Evolutionary conservation across 2,888 invertebrate genomes (phyloP), one percentile per base, ranked within the genome.

Genomic region (Cryptocephalus moraei): DNA sequence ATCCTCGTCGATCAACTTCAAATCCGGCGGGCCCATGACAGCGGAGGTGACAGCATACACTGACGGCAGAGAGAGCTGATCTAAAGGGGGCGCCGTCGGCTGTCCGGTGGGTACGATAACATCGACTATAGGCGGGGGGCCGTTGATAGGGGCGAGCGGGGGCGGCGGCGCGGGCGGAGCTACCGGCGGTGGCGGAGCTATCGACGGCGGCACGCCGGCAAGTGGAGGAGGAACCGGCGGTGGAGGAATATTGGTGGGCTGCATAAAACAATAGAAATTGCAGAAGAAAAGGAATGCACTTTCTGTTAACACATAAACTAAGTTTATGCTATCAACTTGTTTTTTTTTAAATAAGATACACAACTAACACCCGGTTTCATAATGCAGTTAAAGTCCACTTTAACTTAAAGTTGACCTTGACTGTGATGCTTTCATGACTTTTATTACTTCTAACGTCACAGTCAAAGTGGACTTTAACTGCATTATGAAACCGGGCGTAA

Each of bases 221-320:
- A 52, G 51, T 13, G 67, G 64, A 8, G 57, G 57, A 13, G 74
- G 74, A 43, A 47, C 39, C 22, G 38, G 36, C 9, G 50, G 33
- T 34, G 46, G 41, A 32, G 48, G 48, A 44, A 40, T 40, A 32
- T 40, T 40, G 73, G 71, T 43, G 71, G 70, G 45, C 71, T 69
- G 53, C 71, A 22, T 71, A 53, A 71, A 72, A 32, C 73, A 73
- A 45, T 65, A 59, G 46, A 72, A 32, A 22, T 14, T 22, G 2
- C 6, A 22, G 22, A 22, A 22, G 3, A 2, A 22, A 22, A 22
- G 22, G 6, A 22, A n/a, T n/a, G n/a, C n/a, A n/a, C n/a, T n/a
- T n/a, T n/a, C n/a, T n/a, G n/a, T n/a, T n/a, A n/a, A n/a, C n/a
- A n/a, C n/a, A n/a, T n/a, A n/a, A n/a, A n/a, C n/a, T n/a, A n/a